Conservation (phyloP, 2,797 vertebrate genomes). For the Notoglanidium macrostoma region DNA sequence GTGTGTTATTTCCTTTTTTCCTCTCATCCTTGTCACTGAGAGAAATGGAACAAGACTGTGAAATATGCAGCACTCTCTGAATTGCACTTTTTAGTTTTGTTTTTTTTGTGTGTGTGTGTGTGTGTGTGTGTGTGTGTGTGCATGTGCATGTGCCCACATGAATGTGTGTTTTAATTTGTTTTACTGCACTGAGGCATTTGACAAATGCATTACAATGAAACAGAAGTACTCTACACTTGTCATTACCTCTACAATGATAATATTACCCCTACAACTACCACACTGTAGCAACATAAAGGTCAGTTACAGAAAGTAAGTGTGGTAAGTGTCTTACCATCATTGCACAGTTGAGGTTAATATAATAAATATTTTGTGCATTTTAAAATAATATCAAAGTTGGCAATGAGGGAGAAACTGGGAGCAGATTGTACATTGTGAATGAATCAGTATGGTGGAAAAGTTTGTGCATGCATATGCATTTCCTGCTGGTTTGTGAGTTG, state of each 20-base stretch:
- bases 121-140: background rate
- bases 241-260: too few relatives aligned
- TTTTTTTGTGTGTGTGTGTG: background rate
- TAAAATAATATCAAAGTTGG: background rate
- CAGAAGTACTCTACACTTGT: background rate
- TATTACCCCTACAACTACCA: background rate
- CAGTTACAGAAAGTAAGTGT: background rate
- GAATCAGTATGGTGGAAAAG: background rate
- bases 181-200: background rate
- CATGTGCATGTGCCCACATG: background rate
- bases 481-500: background rate
- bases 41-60: constrained; percentile 29
- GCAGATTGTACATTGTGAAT: background rate
- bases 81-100: constrained; percentile 7
- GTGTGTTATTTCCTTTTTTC: constrained; percentile 31
- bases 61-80: constrained; percentile 20
- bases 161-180: background rate
- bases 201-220: constrained; percentile 5
- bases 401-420: background rate
- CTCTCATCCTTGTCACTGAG: constrained; percentile 15
- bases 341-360: background rate
- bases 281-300: background rate
- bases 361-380: background rate
- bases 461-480: background rate
- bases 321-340: too few relatives aligned